These are phyloP conservation scores for Miichthys miiuy DNA, from an alignment of 2,797 vertebrate genomes.

Conservation along the genomic window DNA sequence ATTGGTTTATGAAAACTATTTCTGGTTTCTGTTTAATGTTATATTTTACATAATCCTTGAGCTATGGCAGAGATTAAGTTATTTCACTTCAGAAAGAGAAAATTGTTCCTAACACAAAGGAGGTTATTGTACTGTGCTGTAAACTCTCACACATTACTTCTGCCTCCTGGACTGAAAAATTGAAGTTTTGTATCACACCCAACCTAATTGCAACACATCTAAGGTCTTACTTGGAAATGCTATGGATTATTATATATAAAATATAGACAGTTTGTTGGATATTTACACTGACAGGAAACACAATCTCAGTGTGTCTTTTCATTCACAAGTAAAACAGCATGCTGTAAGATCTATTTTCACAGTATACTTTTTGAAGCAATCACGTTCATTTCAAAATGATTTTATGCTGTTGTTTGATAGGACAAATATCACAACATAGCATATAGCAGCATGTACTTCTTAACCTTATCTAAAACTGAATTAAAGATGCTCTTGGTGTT, in stretches of 20 bases:
- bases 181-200: slow-evolving; percentile 10
- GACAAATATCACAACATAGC: slow-evolving; percentile 1
- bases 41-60: slow-evolving; percentile 44
- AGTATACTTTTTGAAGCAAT: slow-evolving; percentile 26
- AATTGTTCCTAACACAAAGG: slow-evolving; percentile 16
- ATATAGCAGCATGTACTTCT: not conserved
- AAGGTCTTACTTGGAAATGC: slow-evolving; percentile 12
- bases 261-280: slow-evolving; percentile 14
- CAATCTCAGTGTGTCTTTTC: slow-evolving; percentile 29
- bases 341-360: slow-evolving; percentile 8
- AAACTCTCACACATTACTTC: slow-evolving; percentile 23
- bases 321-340: slow-evolving; percentile 16
- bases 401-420: not conserved
- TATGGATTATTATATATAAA: slow-evolving; percentile 27
- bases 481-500: slow-evolving; percentile 9
- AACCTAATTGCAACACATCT: slow-evolving; percentile 23
- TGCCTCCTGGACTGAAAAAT: slow-evolving; percentile 41
- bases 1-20: slow-evolving; percentile 30
- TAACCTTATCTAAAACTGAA: not conserved
- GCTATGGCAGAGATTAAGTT: not conserved
- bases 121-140: slow-evolving; percentile 10
- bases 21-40: slow-evolving; percentile 23
- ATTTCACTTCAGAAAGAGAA: slow-evolving; percentile 10
- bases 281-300: slow-evolving; percentile 6
- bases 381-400: slow-evolving; percentile 21